These are phyloP conservation scores for Sebastes variabilis DNA, from an alignment of 2,797 vertebrate species.

Conservation along the genomic window DNA sequence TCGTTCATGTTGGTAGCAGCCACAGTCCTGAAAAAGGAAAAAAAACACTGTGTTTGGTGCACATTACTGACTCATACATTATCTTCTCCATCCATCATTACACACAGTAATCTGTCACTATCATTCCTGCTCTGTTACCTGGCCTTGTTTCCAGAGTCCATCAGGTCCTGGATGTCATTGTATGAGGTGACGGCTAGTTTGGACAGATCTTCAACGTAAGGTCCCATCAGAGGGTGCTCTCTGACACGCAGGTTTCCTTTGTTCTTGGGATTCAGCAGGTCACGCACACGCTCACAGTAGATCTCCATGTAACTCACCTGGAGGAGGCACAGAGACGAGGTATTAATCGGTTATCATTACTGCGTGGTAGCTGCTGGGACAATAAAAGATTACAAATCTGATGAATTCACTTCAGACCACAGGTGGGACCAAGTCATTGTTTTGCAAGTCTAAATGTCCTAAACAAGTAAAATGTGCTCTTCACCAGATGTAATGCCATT, in stretches of 20 bases:
- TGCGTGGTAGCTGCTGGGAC: neutral
- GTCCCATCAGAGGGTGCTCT: constrained; percentile 96
- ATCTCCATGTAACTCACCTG: constrained; percentile 99
- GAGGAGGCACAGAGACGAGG: neutral
- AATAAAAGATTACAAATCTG: neutral
- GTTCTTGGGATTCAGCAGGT: constrained; percentile 98
- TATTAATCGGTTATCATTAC: neutral
- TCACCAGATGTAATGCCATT: no score
- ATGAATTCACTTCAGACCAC: neutral
- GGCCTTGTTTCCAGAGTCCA: constrained; percentile 99
- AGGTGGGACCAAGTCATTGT: no score
- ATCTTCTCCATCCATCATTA: neutral
- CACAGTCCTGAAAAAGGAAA: constrained; percentile 86
- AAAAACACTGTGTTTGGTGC: neutral
- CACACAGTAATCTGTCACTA: neutral
- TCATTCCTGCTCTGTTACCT: constrained; percentile 79
- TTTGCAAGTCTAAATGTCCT: no score
- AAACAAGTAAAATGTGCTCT: no score
- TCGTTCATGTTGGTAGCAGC: constrained; percentile 99
- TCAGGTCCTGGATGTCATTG: constrained; percentile 97
- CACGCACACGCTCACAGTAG: constrained; percentile 96
- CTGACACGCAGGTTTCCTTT: constrained; percentile 96
- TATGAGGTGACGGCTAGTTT: constrained; percentile 97
- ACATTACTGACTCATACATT: neutral
- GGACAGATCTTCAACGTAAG: constrained; percentile 97